Evolutionary conservation across 64 coral and sea anemone species (phyloP).

Genomic region (Pocillopora damicornis): DNA sequence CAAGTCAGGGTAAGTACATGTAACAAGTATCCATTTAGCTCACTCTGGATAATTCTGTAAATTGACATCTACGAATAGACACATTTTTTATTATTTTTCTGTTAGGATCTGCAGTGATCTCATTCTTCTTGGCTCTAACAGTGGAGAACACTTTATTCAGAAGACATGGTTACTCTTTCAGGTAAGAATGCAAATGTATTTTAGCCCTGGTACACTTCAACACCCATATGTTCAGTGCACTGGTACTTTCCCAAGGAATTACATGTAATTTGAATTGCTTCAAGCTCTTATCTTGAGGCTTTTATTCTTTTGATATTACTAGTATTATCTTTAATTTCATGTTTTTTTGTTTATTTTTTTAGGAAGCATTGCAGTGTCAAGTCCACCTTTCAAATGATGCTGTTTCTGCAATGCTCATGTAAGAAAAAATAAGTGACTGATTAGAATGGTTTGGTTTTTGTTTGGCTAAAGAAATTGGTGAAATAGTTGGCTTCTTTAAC

Average conservation of each 20-base stretch:
- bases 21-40: neutral
- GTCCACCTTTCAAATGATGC: constrained; percentile 7
- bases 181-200: neutral
- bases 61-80: neutral
- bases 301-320: neutral
- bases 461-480: too few relatives aligned
- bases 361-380: constrained; percentile 16
- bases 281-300: neutral
- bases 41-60: neutral
- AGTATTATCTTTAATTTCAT: neutral
- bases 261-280: too few relatives aligned
- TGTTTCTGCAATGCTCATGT: constrained; percentile 12
- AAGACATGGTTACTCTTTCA: constrained; percentile 53
- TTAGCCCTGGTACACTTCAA: neutral
- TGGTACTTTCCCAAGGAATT: too few relatives aligned
- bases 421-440: neutral
- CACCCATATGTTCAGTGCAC: neutral
- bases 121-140: constrained; percentile 40
- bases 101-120: constrained; percentile 56
- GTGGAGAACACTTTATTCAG: constrained; percentile 21
- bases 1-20: constrained; percentile 43
- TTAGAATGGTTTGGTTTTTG: too few relatives aligned
- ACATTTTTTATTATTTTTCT: neutral
- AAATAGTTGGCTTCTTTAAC: too few relatives aligned
- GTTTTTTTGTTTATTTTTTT: neutral